Percentiles rank a stretch among this genome's conserved stretches.
phyloP scores from a whole-genome alignment of 2,888 invertebrate species.

The Phorcus lineatus region DNA sequence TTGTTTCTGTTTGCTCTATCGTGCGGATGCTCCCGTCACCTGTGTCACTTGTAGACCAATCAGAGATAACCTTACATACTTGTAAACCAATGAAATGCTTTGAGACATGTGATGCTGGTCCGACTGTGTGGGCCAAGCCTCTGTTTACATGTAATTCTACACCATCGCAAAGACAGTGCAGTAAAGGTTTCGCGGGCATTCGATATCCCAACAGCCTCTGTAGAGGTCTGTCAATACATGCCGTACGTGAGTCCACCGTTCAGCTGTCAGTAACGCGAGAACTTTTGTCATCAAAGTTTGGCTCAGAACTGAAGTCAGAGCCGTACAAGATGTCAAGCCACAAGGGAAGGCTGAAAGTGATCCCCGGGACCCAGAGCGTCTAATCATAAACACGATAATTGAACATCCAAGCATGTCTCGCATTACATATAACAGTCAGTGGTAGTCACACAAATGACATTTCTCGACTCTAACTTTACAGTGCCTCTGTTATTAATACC shows the following conservation, averaged over 20 bases:
- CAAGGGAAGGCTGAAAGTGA: background rate
- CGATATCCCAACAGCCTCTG: background rate
- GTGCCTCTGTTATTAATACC: too few species aligned
- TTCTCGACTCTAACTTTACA: background rate
- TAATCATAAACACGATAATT: background rate
- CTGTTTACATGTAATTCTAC: background rate
- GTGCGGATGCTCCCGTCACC: background rate
- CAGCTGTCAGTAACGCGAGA: slow-evolving; percentile 5
- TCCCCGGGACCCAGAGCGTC: background rate
- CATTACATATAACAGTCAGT: background rate
- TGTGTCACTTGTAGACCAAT: background rate
- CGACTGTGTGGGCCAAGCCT: background rate
- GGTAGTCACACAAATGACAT: background rate
- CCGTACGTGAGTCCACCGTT: background rate
- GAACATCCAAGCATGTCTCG: background rate
- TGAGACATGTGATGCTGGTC: background rate
- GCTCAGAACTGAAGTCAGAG: background rate
- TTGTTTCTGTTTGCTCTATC: background rate
- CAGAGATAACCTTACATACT: background rate
- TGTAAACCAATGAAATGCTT: background rate
- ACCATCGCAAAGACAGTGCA: background rate
- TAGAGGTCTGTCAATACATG: background rate
- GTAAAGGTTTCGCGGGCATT: background rate
- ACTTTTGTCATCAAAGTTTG: slow-evolving; percentile 15
- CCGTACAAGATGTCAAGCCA: slow-evolving; percentile 3